Percentiles rank a stretch among this genome's conserved stretches.
Conservation (phyloP, 2,888 invertebrate species). For the Idaea biselata region DNA sequence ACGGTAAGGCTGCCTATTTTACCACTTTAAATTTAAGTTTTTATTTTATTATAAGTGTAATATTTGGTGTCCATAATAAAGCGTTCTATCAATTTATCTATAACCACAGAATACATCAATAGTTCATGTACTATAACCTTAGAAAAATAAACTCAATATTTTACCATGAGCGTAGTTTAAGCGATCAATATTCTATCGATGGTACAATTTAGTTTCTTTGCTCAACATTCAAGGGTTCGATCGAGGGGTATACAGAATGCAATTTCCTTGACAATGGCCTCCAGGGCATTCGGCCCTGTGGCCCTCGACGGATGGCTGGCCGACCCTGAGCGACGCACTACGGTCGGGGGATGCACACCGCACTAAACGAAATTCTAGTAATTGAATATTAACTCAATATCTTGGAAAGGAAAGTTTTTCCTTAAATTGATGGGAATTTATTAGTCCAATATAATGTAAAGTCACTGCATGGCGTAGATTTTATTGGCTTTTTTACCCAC, state of each 20-base stretch:
- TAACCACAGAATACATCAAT: too few relatives aligned
- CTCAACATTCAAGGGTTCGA: conserved; percentile 25
- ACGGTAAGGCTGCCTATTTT: too few relatives aligned
- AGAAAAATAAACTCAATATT: too few relatives aligned
- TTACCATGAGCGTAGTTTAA: not conserved
- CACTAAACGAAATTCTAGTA: not conserved
- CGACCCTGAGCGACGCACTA: conserved; percentile 19
- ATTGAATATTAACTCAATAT: not conserved
- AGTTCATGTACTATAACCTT: too few relatives aligned
- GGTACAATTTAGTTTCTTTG: conserved; percentile 37
- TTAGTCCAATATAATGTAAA: not conserved
- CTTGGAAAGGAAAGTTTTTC: not conserved
- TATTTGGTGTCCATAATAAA: too few relatives aligned
- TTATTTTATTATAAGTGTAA: too few relatives aligned
- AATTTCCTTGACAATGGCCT: conserved; percentile 68
- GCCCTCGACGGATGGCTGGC: conserved; percentile 41
- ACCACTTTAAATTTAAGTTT: too few relatives aligned
- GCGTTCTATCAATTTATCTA: too few relatives aligned
- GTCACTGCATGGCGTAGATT: not conserved
- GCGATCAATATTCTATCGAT: conserved; percentile 11
- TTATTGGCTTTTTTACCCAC: too few relatives aligned
- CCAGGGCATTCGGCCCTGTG: conserved; percentile 39
- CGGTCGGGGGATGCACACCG: not conserved
- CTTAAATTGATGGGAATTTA: not conserved
- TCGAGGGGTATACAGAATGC: conserved; percentile 55